Conservation (phyloP, 2,797 vertebrate species). For the Psittacula derbiana region DNA sequence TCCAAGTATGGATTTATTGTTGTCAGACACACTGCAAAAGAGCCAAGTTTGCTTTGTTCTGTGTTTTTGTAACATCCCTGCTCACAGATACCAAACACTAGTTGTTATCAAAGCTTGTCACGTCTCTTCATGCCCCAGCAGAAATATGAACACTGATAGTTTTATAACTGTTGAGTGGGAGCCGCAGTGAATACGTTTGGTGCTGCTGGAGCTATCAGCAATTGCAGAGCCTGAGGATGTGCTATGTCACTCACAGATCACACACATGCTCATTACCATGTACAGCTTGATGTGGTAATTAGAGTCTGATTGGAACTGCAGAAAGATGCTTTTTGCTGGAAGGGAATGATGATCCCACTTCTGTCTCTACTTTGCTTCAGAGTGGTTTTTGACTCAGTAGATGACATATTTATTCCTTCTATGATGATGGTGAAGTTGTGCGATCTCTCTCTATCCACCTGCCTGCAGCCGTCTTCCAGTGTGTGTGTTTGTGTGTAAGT, state of each 20-base stretch:
- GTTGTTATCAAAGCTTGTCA: background rate
- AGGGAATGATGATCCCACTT: background rate
- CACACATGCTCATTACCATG: background rate
- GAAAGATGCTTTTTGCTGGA: background rate
- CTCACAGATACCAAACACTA: background rate
- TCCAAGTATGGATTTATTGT: background rate
- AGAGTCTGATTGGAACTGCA: background rate
- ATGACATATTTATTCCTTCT: background rate
- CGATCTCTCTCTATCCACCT: background rate
- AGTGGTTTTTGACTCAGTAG: background rate
- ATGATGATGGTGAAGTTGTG: accelerated
- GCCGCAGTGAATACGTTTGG: accelerated
- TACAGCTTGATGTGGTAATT: no score
- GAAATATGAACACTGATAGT: background rate
- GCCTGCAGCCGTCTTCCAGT: background rate
- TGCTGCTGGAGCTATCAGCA: accelerated
- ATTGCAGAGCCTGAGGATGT: background rate
- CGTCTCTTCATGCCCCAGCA: background rate
- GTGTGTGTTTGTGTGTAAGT: no score
- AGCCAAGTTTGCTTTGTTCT: background rate
- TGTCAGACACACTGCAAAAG: background rate
- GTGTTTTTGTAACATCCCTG: background rate
- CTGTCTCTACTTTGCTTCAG: background rate
- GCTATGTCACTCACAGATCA: background rate
- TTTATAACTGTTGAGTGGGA: background rate